Evolutionary conservation across 2,888 invertebrate genomes (phyloP).

Genomic region (Acleris sparsana): DNA sequence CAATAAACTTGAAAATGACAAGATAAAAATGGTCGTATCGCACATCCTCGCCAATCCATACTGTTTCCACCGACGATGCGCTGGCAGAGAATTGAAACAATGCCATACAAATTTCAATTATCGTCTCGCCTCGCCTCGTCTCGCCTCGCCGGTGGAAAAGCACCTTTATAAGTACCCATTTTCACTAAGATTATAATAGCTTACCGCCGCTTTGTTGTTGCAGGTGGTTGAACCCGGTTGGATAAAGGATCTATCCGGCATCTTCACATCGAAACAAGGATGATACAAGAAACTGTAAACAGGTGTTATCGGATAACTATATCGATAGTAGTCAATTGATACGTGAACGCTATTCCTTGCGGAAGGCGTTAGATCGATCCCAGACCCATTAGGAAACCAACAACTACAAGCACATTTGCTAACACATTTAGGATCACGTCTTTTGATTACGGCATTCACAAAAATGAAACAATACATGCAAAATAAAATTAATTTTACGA

Average conservation of each 20-base stretch:
- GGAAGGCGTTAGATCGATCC: constrained; percentile 69
- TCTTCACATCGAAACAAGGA: constrained; percentile 65
- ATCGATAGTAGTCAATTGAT: constrained; percentile 47
- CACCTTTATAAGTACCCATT: too few relatives aligned
- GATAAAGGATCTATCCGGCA: constrained; percentile 31
- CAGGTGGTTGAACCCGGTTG: constrained; percentile 47
- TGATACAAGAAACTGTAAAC: constrained; percentile 69
- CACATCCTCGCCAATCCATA: too few relatives aligned
- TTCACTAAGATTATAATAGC: too few relatives aligned
- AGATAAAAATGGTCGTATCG: too few relatives aligned
- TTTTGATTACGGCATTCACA: constrained; percentile 34
- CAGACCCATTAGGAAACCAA: constrained; percentile 76
- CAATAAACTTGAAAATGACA: too few relatives aligned
- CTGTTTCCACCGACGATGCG: too few relatives aligned
- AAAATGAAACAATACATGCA: constrained; percentile 44
- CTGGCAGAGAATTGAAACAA: too few relatives aligned
- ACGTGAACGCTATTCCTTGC: constrained; percentile 56
- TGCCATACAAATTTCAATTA: too few relatives aligned
- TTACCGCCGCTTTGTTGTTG: constrained; percentile 1
- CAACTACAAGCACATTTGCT: constrained; percentile 68
- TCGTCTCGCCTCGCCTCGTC: too few relatives aligned
- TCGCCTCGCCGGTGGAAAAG: too few relatives aligned
- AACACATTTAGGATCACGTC: constrained; percentile 59
- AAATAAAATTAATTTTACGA: constrained; percentile 43
- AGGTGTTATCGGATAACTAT: constrained; percentile 49